Conservation (phyloP, 2,888 invertebrate genomes). For the Lasioglossum malachurum region DNA sequence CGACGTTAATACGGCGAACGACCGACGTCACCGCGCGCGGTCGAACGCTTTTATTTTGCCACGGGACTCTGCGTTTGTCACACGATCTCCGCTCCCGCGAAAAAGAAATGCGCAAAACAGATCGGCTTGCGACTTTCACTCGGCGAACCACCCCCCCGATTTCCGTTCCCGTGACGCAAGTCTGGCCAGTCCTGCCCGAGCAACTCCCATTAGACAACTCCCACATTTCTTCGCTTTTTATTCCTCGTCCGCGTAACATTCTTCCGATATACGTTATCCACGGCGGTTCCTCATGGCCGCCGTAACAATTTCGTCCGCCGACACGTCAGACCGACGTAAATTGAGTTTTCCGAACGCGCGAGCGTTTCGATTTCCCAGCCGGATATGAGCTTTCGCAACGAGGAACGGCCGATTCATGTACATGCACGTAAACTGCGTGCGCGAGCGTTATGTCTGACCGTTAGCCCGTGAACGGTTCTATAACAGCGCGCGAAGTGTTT, state of each 20-base stretch:
- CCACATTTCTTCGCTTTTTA: background rate
- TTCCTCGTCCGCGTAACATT: background rate
- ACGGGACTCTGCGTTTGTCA: slow-evolving; percentile 62
- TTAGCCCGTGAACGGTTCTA: slow-evolving; percentile 68
- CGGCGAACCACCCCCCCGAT: slow-evolving; percentile 58
- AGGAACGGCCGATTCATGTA: slow-evolving; percentile 71
- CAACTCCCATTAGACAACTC: background rate
- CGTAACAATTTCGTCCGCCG: background rate
- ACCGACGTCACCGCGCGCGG: slow-evolving; percentile 58
- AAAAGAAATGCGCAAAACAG: slow-evolving; percentile 55
- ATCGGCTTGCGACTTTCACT: slow-evolving; percentile 52
- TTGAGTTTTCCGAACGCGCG: slow-evolving; percentile 43
- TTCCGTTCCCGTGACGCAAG: slow-evolving; percentile 65
- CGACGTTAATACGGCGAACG: slow-evolving; percentile 59
- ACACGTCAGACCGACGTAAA: slow-evolving; percentile 23
- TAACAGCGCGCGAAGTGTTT: slow-evolving; percentile 59
- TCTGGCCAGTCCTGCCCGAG: slow-evolving; percentile 12
- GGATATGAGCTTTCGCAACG: slow-evolving; percentile 74
- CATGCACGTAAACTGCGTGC: slow-evolving; percentile 50
- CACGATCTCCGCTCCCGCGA: slow-evolving; percentile 58
- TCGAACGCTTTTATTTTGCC: slow-evolving; percentile 68
- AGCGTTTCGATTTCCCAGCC: slow-evolving; percentile 63
- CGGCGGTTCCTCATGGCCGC: background rate
- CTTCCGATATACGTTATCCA: too few species aligned
- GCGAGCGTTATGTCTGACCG: slow-evolving; percentile 49